These are phyloP conservation scores for Thysanoteuthis rhombus DNA, from an alignment of 2,888 invertebrate genomes.

Conservation along the genomic window DNA sequence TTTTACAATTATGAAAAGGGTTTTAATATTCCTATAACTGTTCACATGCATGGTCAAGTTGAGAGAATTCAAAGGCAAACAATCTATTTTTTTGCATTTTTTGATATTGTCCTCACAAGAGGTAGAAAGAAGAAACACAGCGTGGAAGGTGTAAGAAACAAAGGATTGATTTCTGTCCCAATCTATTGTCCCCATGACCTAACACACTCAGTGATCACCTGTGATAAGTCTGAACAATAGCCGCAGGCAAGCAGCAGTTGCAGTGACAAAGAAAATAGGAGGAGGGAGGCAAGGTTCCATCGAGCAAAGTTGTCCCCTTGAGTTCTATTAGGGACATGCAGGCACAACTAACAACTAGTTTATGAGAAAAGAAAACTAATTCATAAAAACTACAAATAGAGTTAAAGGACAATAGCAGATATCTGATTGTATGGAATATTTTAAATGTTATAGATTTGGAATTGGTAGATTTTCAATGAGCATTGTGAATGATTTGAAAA, in stretches of 20 bases:
- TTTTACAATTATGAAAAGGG: not conserved
- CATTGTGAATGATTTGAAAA: not conserved
- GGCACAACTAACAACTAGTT: not conserved
- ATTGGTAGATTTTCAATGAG: not conserved
- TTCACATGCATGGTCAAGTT: not conserved
- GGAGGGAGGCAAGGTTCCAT: not conserved
- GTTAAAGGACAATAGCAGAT: not conserved
- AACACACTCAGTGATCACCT: constrained; percentile 12
- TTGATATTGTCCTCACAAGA: not conserved
- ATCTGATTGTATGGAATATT: not conserved
- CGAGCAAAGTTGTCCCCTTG: not conserved
- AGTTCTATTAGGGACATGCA: not conserved
- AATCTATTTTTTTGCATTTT: not conserved
- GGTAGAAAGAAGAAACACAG: not conserved
- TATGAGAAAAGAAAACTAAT: not conserved
- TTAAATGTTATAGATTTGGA: not conserved
- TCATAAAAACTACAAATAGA: not conserved
- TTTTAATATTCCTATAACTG: not conserved
- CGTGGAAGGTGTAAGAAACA: not conserved
- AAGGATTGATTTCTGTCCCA: constrained; percentile 12
- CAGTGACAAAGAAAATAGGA: not conserved
- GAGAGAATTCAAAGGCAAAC: not conserved
- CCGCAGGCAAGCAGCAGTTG: not conserved
- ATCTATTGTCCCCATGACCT: not conserved
- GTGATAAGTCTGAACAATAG: constrained; percentile 12